Evolutionary conservation across 2,797 vertebrate genomes (phyloP), one percentile per base, ranked within the genome.

Genomic region (Centropyge bicolor): DNA sequence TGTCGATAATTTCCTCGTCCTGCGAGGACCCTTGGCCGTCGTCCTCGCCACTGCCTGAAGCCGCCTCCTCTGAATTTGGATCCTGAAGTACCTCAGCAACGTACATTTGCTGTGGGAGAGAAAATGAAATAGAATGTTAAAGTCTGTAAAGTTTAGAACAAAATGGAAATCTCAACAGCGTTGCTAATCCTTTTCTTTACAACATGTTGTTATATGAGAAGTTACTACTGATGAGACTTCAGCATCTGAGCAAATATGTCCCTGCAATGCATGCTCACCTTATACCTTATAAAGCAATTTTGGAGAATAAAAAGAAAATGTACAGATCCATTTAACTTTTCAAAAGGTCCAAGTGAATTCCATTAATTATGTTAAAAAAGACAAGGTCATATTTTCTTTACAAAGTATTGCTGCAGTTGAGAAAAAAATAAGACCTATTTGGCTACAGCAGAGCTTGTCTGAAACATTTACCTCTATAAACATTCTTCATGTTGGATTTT

Each of bases 51-150:
- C 97, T 96, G 72, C 94, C 96, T 5, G 95, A 95, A 46, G 93
- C 94, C 0, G 88, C 94, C 1, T 95, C 97, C 72, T 98, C 97
- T 0, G 96, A 93, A 0, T 93, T 93, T 57, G 95, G 95, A 86
- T 99, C 98, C 91, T 99, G 98, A 89, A 99, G 96, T 87, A 99
- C 98, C 88, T 97, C 95, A 83, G 98, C 98, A 14, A 99, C 97
- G 95, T 99, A 99, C 93, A 96, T 98, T 96, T 98, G 96, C 82
- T 89, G 60, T 17, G 17, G 49, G 55, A 24, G 70, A 62, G 20
- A 72, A 80, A 22, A 70, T 11, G 12, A 72, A 65, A 78, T 0
- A 4, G 0, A n/a, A 59, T 0, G 20, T 86, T 48, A 74, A n/a
- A 68, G 8, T 56, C 6, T 51, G 16, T 70, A n/a, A n/a, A n/a